These are phyloP conservation scores for Myrmecophaga tridactyla DNA, from an alignment of 2,113 vertebrate genomes.

Conservation along the genomic window DNA sequence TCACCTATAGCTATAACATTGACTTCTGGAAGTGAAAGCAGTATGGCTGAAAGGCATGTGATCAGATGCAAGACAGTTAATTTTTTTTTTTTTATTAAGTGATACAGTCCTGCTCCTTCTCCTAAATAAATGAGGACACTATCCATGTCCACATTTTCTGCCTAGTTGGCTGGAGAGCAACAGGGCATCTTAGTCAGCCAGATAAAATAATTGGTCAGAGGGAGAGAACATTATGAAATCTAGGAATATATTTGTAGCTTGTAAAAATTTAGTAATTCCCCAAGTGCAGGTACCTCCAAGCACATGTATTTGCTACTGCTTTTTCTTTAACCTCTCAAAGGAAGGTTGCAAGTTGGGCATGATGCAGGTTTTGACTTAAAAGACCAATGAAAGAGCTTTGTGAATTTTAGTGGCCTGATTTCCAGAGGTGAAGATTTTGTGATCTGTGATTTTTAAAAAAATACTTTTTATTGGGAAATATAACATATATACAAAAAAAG, in stretches of 20 bases:
- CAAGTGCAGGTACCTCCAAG: neutral
- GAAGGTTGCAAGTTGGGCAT: neutral
- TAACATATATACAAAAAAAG: too few relatives aligned
- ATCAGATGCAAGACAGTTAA: neutral
- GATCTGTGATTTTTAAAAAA: neutral
- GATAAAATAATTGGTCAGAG: neutral
- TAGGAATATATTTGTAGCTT: slow-evolving; percentile 39
- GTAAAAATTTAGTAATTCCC: slow-evolving; percentile 31
- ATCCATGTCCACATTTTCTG: neutral
- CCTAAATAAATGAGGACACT: neutral
- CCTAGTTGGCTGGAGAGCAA: neutral
- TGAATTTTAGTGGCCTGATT: neutral
- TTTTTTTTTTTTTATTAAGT: neutral
- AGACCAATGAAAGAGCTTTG: neutral
- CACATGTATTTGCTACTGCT: neutral
- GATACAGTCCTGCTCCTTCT: neutral
- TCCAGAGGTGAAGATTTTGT: neutral
- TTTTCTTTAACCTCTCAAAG: slow-evolving; percentile 1
- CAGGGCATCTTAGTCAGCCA: neutral
- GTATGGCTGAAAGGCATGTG: neutral
- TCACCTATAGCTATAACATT: neutral
- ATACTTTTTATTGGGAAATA: too few relatives aligned
- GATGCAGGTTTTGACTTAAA: neutral
- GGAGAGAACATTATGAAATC: neutral
- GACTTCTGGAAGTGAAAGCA: neutral